Base-by-base conservation (phyloP, 2,113 vertebrate genomes). In the Halcyon malimbica region DNA sequence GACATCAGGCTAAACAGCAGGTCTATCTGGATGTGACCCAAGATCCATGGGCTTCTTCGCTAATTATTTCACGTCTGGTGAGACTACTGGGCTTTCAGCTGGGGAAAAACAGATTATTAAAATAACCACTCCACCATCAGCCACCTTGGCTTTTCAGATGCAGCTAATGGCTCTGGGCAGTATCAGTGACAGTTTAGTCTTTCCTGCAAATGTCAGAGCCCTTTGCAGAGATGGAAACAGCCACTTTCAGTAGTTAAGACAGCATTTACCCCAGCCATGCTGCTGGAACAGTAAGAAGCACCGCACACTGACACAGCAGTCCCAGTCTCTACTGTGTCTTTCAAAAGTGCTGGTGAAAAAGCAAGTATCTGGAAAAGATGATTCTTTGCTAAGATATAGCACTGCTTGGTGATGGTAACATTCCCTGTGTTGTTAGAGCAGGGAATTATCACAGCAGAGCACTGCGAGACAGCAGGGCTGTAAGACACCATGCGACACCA, bases 1-100 rank as follows among this genome's bases (percentile, higher is more conserved):
- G 84, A 65, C 87, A 96, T 68, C 62, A 82, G 94, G 93, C 89
- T 91, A 83, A 91, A 75, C 74, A 96, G 93, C 81, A 84, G 50
- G 74, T 65, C 77, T 87, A 1, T 24, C 83, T 89, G 93, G 74
- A 83, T 51, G 14, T 25, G 28, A 57, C 89, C 69, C 79, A 90
- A 89, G 69, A 94, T 53, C 73, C 62, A 75, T 23, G 56, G 68
- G 57, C 11, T 35, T 57, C 44, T 78, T 63, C 0, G 0, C 86
- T 92, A 81, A 91, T 93, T 96, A 80, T 87, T 96, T 94, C 74
- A 79, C 1, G 1, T 87, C 82, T 96, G 54, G 80, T 63, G 37
- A 89, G 79, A 91, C 75, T 80, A 85, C 69, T 93, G 86, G 57
- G 33, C 37, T 90, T 90, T 83, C 57, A 51, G 51, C 57, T 3